phyloP scores from a whole-genome alignment of 64 coral and sea anemone genomes.

The Astreopora myriophthalma region DNA sequence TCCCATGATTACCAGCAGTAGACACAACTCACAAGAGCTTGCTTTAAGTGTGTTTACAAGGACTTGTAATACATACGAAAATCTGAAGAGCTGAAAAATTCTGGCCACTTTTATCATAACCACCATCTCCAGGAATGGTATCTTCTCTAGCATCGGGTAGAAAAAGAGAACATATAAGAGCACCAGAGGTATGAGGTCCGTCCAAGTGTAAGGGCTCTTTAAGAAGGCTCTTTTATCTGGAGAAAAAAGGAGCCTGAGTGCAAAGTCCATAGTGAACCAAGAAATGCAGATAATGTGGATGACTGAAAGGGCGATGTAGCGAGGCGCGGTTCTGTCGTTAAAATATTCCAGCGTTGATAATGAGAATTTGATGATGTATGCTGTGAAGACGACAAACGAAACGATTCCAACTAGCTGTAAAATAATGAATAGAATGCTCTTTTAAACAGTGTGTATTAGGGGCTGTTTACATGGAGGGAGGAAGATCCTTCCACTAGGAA shows the following conservation, averaged over 20 bases:
- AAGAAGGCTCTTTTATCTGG: constrained; percentile 74
- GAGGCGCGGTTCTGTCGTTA: constrained; percentile 46
- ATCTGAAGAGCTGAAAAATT: constrained; percentile 89
- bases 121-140: constrained; percentile 86
- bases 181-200: constrained; percentile 82
- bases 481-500: too few species aligned
- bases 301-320: constrained; percentile 58
- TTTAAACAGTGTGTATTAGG: not conserved
- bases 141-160: not conserved
- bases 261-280: constrained; percentile 94
- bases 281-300: constrained; percentile 74
- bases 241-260: constrained; percentile 78
- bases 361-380: constrained; percentile 90
- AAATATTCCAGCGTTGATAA: constrained; percentile 89
- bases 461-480: too few species aligned
- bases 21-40: constrained; percentile 79
- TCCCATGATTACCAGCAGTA: constrained; percentile 84
- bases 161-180: constrained; percentile 77
- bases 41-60: constrained; percentile 94
- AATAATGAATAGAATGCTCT: not conserved
- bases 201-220: constrained; percentile 78
- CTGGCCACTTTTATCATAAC: constrained; percentile 88
- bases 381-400: constrained; percentile 73
- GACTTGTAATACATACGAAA: constrained; percentile 96
- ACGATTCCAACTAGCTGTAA: constrained; percentile 68